A percentile compares a stretch with the other conserved stretches of the same genome.
Conservation (phyloP, 2,888 invertebrate genomes). For the Ochlodes sylvanus region DNA sequence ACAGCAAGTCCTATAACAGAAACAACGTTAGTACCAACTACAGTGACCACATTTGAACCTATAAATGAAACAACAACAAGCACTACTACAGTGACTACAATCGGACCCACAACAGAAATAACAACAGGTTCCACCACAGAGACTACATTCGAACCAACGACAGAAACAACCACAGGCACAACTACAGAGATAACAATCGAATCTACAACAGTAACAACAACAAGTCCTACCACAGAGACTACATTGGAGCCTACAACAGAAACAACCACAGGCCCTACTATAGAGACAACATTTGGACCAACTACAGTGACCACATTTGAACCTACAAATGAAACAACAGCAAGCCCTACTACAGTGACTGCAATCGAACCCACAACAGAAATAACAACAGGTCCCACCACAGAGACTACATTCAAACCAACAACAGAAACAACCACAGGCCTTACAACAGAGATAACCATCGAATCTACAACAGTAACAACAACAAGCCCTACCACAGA, state of each 20-base stretch:
- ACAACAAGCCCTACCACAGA: neutral
- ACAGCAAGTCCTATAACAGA: neutral
- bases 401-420: neutral
- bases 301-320: neutral
- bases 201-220: neutral
- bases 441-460: neutral
- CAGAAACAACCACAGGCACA: neutral
- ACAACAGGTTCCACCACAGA: neutral
- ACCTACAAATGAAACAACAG: neutral
- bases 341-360: neutral
- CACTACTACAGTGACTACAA: neutral
- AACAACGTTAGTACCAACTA: neutral
- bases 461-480: neutral
- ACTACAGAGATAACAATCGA: neutral
- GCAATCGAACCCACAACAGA: neutral
- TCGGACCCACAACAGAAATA: neutral
- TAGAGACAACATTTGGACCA: neutral
- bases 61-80: neutral
- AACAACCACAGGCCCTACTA: neutral
- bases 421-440: neutral
- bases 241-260: neutral
- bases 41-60: neutral
- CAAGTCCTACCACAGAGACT: neutral
- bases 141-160: neutral
- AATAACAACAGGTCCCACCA: neutral